Percentiles rank a stretch among this genome's conserved stretches.
Evolutionary conservation across 1,140 invertebrate species (phyloP).

Genomic region (Drosophila sulfurigaster): DNA sequence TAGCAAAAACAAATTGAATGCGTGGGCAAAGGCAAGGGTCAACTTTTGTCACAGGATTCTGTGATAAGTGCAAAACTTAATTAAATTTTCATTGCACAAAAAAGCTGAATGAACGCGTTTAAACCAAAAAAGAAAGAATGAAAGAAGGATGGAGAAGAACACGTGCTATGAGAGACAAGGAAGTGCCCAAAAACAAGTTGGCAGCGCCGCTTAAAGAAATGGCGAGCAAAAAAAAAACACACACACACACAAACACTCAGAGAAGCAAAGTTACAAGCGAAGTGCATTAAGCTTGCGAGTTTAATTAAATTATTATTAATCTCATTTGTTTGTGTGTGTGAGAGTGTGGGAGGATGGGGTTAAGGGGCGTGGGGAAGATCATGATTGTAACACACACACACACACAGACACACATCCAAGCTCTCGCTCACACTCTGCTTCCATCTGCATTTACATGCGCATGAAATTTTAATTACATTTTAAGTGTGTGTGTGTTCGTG

Average conservation of each 20-base stretch:
- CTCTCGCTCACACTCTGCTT: slow-evolving; percentile 26
- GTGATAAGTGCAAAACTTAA: slow-evolving; percentile 77
- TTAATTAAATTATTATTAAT: slow-evolving; percentile 83
- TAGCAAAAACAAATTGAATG: slow-evolving; percentile 2
- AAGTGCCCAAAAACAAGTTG: slow-evolving; percentile 26
- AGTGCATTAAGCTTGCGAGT: slow-evolving; percentile 74
- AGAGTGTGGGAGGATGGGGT: background rate
- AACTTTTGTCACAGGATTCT: slow-evolving; percentile 16
- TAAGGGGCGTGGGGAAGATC: slow-evolving; percentile 4
- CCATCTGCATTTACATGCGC: slow-evolving; percentile 53
- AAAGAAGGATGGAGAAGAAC: background rate
- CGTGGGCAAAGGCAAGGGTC: slow-evolving; percentile 10
- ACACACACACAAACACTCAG: background rate
- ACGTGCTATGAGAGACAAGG: background rate
- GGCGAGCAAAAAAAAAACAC: background rate
- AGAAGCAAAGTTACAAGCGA: slow-evolving; percentile 60
- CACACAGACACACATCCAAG: slow-evolving; percentile 6
- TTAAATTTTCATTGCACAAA: slow-evolving; percentile 65
- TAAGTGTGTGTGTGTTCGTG: slow-evolving; percentile 30
- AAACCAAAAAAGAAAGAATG: background rate
- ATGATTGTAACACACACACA: slow-evolving; percentile 1
- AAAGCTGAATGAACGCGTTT: slow-evolving; percentile 6
- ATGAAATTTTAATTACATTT: slow-evolving; percentile 61
- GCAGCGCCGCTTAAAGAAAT: slow-evolving; percentile 35
- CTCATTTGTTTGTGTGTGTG: slow-evolving; percentile 58